Conservation (phyloP, 2,113 vertebrate species). For the Gavia stellata region DNA sequence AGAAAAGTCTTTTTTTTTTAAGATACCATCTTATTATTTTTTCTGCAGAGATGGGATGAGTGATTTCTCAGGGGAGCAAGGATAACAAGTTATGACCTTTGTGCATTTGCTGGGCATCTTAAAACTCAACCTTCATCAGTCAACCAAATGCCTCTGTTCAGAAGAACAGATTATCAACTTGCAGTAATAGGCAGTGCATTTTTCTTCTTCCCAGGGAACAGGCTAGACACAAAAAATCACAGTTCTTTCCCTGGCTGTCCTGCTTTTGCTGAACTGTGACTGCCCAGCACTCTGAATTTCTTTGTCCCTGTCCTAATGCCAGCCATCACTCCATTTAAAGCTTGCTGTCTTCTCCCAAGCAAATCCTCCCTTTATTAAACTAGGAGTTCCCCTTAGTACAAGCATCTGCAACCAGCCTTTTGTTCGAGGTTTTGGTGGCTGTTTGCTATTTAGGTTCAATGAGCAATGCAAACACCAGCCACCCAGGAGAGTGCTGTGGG, state of each 20-base stretch:
- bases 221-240: not conserved
- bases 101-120: not conserved
- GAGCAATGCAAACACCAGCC: not conserved
- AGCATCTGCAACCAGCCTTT: not conserved
- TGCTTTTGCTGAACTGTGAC: not conserved
- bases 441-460: not conserved
- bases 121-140: not conserved
- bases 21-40: not conserved
- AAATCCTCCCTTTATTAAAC: not conserved
- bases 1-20: not conserved
- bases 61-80: not conserved
- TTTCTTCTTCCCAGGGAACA: not conserved
- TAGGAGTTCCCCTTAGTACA: not conserved
- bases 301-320: not conserved
- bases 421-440: not conserved
- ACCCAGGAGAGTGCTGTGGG: not conserved
- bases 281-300: not conserved
- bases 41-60: not conserved
- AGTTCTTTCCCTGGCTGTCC: not conserved
- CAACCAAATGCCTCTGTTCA: not conserved
- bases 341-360: not conserved
- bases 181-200: not conserved
- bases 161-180: not conserved
- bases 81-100: not conserved
- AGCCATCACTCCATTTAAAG: not conserved